Evolutionary conservation across 2,888 invertebrate genomes (phyloP).

Genomic region (Nymphalis urticae): DNA sequence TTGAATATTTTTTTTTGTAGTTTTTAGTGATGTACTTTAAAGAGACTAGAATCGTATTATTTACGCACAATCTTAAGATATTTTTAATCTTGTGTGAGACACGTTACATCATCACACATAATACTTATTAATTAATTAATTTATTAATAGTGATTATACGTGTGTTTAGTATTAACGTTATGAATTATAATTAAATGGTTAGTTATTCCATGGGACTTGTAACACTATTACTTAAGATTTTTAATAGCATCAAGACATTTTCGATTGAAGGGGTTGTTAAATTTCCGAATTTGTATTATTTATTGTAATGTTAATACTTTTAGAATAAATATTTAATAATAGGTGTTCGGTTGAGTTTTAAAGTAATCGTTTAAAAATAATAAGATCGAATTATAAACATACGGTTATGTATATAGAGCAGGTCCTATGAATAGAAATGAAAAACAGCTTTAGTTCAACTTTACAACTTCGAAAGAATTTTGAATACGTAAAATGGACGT

Average conservation of each 20-base stretch:
- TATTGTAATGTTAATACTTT: not conserved
- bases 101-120: not conserved
- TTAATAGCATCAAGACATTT: not conserved
- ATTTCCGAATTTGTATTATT: not conserved
- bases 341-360: not conserved
- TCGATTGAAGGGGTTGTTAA: not conserved
- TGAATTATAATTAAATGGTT: not conserved
- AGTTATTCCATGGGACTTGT: not conserved
- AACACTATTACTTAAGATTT: not conserved
- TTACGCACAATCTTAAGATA: slow-evolving; percentile 1
- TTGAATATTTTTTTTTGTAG: not conserved
- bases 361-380: too few species aligned
- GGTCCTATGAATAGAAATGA: not conserved
- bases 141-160: not conserved
- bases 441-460: not conserved
- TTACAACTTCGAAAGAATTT: not conserved
- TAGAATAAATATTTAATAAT: slow-evolving; percentile 4
- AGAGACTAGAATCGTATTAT: not conserved
- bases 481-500: not conserved
- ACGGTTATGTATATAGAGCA: not conserved
- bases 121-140: not conserved
- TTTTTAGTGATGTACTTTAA: not conserved
- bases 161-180: not conserved
- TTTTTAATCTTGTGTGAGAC: not conserved
- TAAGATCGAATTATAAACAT: too few species aligned